Base-by-base conservation (phyloP, 2,888 invertebrate species). In the Incurvaria masculella region DNA sequence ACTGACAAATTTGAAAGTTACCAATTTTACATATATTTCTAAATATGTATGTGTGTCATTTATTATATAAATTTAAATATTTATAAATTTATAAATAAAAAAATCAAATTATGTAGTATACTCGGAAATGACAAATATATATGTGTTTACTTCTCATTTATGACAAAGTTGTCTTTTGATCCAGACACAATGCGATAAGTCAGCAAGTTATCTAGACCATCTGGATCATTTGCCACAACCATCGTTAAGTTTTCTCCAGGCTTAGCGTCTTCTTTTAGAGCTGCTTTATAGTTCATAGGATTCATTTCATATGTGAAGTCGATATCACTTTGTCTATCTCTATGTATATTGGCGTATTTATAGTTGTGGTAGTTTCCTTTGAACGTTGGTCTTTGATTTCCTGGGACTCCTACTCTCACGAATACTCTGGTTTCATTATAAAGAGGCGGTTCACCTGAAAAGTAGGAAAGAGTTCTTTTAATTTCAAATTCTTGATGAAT, bases 311-410 rank as follows among this genome's bases (percentile, higher is more conserved):
- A 81, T 1, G 71, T 69, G 40, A 69, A 72, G 48, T 74, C 71
- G 53, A 73, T 68, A 39, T 64, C 67, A 5, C 64, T 63, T 39
- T 73, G 68, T 18, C 65, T 60, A 38, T 58, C 65, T 26, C 63
- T 59, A 52, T 72, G 67, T 5, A 66, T 65, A 8, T 68, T 57
- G 1, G 69, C 68, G 23, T 76, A 74, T 19, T 80, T 78, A 49
- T 79, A 75, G 52, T 80, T 81, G 46, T 85, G 85, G 55, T 84
- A 87, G 57, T 87, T 86, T 1, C 88, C 88, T 56, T 86, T 84
- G 58, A 88, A 89, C n/a, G 87, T 83, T 1, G 89, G 91, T n/a
- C 88, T 74, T 57, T 89, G 88, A 58, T 90, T 89, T 1, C 89
- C 89, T 1, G 89, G 87, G 3, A 89, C 88, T 0, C 90, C 90